Base-by-base conservation (phyloP, 2,113 vertebrate species). In the Dryoscopus gambensis region DNA sequence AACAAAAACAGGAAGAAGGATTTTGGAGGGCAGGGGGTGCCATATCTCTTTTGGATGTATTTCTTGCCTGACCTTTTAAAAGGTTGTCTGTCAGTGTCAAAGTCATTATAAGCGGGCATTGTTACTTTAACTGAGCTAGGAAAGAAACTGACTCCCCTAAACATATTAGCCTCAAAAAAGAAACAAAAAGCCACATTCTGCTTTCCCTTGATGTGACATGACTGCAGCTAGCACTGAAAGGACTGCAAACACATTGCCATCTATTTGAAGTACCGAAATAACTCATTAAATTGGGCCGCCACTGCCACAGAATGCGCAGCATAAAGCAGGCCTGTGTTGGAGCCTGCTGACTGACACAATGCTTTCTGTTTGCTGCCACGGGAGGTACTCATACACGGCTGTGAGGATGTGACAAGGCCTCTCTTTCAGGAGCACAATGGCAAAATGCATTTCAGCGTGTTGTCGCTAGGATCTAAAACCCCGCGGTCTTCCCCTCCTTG, bases 391-490 rank as follows among this genome's bases (percentile, higher is more conserved):
- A 1, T 52, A 35, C 11, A 3, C 6, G 78, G 57, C 67, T 79
- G n/a, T 2, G 55, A 69, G 79, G 71, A 27, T 53, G 24, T 80
- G 84, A 96, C 93, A 93, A 44, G 90, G 85, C 83, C 85, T 35
- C 53, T 87, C 75, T 95, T 90, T 95, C 82, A 93, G 78, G 46
- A 86, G 42, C 64, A 92, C 95, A 93, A 59, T 79, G 78, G 84
- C 75, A 91, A 93, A 93, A 95, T 64, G 81, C 47, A 19, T 94
- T 92, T 90, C 63, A 40, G 75, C 73, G 78, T 57, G 28, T 76
- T 64, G 82, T 91, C 75, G 13, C 78, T 12, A 53, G 35, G 18
- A 50, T 84, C 83, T 90, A 17, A 86, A 85, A 33, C 70, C 75
- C 80, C 0, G 2, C 1, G 0, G 33, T 40, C 88, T 53, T 83